phyloP scores from a whole-genome alignment of 2,797 vertebrate species.

The Gymnothorax reevesii region DNA sequence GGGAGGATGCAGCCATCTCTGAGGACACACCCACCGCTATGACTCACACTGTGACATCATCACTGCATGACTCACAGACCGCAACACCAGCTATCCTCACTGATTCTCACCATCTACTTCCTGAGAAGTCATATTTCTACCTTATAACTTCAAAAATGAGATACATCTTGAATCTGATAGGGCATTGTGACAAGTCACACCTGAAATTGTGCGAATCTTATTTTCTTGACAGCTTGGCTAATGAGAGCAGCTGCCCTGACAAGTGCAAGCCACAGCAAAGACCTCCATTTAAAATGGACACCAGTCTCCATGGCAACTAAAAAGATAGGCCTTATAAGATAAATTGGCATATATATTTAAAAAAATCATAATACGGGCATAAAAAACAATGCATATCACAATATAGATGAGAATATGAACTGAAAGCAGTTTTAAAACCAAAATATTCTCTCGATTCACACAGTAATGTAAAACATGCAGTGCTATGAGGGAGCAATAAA shows the following conservation, averaged over 20 bases:
- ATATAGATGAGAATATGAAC: no score
- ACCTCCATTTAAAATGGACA: neutral
- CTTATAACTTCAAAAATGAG: neutral
- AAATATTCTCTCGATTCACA: no score
- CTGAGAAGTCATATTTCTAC: neutral
- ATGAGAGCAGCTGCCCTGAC: neutral
- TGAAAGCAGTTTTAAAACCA: no score
- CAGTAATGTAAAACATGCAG: no score
- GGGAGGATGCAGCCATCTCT: no score
- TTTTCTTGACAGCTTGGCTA: neutral
- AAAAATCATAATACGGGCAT: no score
- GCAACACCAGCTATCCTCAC: neutral
- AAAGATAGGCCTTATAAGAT: no score
- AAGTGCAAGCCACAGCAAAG: neutral
- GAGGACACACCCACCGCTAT: no score
- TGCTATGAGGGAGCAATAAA: no score
- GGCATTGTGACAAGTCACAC: neutral
- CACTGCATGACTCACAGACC: neutral
- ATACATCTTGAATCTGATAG: neutral
- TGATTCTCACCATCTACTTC: neutral
- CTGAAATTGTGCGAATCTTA: neutral
- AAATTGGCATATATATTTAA: no score
- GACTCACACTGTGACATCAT: neutral
- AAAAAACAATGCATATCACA: no score
- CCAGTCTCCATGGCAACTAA: neutral